Conservation (phyloP, 2,797 vertebrate genomes). For the Pitangus sulphuratus region DNA sequence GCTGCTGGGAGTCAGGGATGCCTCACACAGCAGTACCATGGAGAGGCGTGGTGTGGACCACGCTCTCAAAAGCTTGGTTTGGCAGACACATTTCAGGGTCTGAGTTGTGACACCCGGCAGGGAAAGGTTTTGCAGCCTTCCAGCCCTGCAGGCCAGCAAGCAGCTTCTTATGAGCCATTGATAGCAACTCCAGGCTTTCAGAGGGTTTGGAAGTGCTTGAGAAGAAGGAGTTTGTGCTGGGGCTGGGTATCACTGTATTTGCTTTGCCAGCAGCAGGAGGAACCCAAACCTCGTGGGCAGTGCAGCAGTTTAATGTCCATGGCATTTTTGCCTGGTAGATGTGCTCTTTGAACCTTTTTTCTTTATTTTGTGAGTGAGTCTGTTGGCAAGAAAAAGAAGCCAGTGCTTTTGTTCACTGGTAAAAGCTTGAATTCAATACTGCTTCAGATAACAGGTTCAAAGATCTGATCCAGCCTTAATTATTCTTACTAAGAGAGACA, state of each 20-base stretch:
- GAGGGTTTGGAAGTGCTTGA: neutral
- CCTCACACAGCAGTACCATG: fast-evolving
- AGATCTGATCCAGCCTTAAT: slow-evolving; percentile 13
- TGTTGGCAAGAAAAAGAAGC: neutral
- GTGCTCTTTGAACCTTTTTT: neutral
- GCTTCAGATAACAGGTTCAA: slow-evolving; percentile 13
- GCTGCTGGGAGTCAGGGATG: neutral
- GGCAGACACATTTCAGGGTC: neutral
- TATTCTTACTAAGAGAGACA: neutral
- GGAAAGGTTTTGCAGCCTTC: neutral
- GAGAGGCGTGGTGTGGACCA: fast-evolving
- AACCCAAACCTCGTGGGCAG: neutral
- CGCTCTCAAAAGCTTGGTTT: neutral
- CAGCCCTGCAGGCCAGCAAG: neutral
- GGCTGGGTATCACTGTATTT: neutral
- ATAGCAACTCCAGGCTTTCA: neutral
- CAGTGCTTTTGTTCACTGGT: neutral
- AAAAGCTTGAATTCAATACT: neutral
- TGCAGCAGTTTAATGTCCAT: neutral
- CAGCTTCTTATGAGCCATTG: neutral
- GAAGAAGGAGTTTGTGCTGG: neutral
- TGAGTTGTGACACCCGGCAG: neutral
- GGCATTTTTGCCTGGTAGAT: neutral
- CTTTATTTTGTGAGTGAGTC: neutral
- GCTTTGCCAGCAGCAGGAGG: neutral